Evolutionary conservation across 1,140 invertebrate species (phyloP), one percentile per base, ranked within the genome.

Genomic region (Cherax quadricarinatus): DNA sequence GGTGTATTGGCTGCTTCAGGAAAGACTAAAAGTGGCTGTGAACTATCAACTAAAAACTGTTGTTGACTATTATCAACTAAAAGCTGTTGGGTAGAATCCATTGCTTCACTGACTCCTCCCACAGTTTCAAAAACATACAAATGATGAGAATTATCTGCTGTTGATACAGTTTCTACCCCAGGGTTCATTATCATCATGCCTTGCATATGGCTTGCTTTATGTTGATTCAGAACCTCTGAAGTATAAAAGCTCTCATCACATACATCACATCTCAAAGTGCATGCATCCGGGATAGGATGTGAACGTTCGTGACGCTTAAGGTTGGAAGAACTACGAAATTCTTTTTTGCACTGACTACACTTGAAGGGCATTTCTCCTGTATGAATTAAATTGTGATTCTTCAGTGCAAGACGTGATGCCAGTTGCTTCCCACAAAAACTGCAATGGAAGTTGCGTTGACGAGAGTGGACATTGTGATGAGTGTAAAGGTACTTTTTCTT

Each of bases 391-490:
- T 90, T 79, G 73, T 94, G 93, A 79, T 94, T 94, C 79, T 86
- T 92, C 2, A 94, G 83, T 30, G 93, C 92, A 53, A 93, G 79
- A 12, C 92, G 79, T 41, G 92, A 93, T 57, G 92, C 91, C 66
- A 94, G 84, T 24, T 93, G 92, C 79, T 94, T 94, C 24, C 93
- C 90, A 53, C 93, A 93, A 24, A 84, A 86, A 49, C 48, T 90
- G 53, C 93, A 93, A 5, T 91, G 85, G 70, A 91, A 93, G 79
- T 84, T 89, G 48, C 89, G 89, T 78, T 93, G 93, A 49, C 93
- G 84, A 18, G 91, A 91, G 62, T 94, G 94, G 9, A 93, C 92
- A 79, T 94, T 94, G n/a, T 93, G 91, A 84, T 94, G 94, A 9
- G 92, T 93, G 79, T 92, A 93, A 21, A 93, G 60, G 57, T 93